Conservation (phyloP, 2,888 invertebrate species). For the Mactromeris polynyma region DNA sequence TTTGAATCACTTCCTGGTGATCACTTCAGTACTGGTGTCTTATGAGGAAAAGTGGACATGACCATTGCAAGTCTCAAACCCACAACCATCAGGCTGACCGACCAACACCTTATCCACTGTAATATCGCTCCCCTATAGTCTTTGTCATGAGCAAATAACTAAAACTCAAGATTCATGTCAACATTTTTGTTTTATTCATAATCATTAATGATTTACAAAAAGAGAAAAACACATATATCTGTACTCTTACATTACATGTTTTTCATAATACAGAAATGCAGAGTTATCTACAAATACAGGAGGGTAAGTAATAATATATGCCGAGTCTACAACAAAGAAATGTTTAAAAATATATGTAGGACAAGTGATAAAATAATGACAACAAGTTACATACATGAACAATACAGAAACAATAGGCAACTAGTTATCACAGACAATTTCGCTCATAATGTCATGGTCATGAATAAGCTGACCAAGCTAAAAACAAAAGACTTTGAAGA, state of each 20-base stretch:
- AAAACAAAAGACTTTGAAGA: not conserved
- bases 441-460: constrained; percentile 26
- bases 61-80: too few species aligned
- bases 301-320: not conserved
- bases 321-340: constrained; percentile 10
- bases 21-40: too few species aligned
- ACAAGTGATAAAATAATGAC: not conserved
- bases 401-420: constrained; percentile 19
- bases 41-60: too few species aligned
- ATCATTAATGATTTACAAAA: constrained; percentile 23
- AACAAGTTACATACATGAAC: not conserved
- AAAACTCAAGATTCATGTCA: not conserved
- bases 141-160: too few species aligned
- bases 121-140: too few species aligned
- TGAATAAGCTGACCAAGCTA: not conserved
- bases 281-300: not conserved
- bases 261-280: not conserved
- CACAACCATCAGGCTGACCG: too few species aligned
- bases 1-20: too few species aligned
- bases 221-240: not conserved
- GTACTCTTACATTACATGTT: not conserved
- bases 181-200: constrained; percentile 13
- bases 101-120: too few species aligned
- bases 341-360: not conserved
- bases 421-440: constrained; percentile 29